Evolutionary conservation across 2,113 vertebrate genomes (phyloP), one percentile per base, ranked within the genome.

Genomic region (Falco punctatus): DNA sequence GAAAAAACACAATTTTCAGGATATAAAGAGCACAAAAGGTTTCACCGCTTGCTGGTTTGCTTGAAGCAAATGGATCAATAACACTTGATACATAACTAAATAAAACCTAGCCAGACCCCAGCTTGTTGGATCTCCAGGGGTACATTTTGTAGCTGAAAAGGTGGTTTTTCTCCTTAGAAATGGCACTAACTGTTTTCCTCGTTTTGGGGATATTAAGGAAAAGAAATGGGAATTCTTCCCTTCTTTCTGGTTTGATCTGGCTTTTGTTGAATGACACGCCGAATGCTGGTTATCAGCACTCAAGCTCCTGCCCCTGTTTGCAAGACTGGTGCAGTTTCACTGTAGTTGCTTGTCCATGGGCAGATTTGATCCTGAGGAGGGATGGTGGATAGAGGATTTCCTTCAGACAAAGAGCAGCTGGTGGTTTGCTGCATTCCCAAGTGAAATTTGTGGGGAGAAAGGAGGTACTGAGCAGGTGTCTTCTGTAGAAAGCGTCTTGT

Each of bases 81-180:
- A 18, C 16, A 65, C 38, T 67, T 82, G 87, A 54, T 87, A 73
- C 19, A 49, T 82, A 86, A 78, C 42, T 69, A 89, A 90, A 85
- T 64, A 92, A 90, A 93, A 80, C 13, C 30, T 67, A 94, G 75
- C 32, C 61, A 61, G 67, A 79, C 28, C 48, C 44, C 5, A 14
- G 80, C 9, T 15, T 32, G 28, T 71, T 71, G 91, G 72, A 78
- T 94, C 94, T 93, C 88, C 11, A 2, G 52, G 90, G 91, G 59
- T 21, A 8, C 32, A 35, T 94, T 96, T 81, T 61, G 77, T 64
- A 69, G 66, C 33, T 49, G 77, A 55, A 78, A 94, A 91, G 89
- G 93, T 95, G 87, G 21, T 5, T 17, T 92, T 89, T 65, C 77
- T 89, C n/a, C 48, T 70, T 81, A 84, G 91, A 81, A 96, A 78